A percentile compares a stretch with the other conserved stretches of the same genome.
phyloP scores from a whole-genome alignment of 2,888 invertebrate genomes.

The Eucera pruinosa region DNA sequence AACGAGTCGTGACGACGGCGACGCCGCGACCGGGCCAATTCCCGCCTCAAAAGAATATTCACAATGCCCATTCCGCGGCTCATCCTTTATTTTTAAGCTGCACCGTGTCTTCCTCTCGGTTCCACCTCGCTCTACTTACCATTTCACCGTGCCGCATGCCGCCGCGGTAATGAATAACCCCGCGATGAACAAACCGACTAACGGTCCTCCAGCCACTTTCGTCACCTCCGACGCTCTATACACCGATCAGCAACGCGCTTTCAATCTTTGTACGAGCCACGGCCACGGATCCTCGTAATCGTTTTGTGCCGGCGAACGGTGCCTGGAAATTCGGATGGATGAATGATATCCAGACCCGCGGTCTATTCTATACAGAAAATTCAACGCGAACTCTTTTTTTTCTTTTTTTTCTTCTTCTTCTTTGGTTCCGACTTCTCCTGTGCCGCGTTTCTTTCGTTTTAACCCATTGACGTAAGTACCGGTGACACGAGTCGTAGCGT shows the following conservation, averaged over 20 bases:
- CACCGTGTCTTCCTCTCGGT: slow-evolving; percentile 11
- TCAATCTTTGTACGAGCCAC: slow-evolving; percentile 24
- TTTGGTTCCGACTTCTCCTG: too few relatives aligned
- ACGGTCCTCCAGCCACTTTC: slow-evolving; percentile 42
- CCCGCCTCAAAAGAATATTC: slow-evolving; percentile 67
- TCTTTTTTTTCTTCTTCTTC: too few relatives aligned
- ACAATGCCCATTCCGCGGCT: slow-evolving; percentile 64
- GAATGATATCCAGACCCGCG: too few relatives aligned
- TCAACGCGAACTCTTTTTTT: too few relatives aligned
- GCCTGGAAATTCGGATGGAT: too few relatives aligned
- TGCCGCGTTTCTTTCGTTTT: too few relatives aligned
- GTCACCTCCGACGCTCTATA: slow-evolving; percentile 24
- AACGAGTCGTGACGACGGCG: slow-evolving; percentile 71
- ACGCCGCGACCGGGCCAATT: slow-evolving; percentile 61
- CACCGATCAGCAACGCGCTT: not conserved
- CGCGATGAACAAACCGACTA: slow-evolving; percentile 43
- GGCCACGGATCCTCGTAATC: slow-evolving; percentile 9
- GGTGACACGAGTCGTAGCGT: too few relatives aligned
- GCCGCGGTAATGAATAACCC: slow-evolving; percentile 62
- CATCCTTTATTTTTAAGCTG: slow-evolving; percentile 66
- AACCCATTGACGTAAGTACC: too few relatives aligned
- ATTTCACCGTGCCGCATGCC: slow-evolving; percentile 11
- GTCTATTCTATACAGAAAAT: too few relatives aligned
- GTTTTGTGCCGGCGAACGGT: slow-evolving; percentile 6
- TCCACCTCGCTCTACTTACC: slow-evolving; percentile 50